phyloP scores from a whole-genome alignment of 1,140 invertebrate species.

The Rhizoglyphus robini region DNA sequence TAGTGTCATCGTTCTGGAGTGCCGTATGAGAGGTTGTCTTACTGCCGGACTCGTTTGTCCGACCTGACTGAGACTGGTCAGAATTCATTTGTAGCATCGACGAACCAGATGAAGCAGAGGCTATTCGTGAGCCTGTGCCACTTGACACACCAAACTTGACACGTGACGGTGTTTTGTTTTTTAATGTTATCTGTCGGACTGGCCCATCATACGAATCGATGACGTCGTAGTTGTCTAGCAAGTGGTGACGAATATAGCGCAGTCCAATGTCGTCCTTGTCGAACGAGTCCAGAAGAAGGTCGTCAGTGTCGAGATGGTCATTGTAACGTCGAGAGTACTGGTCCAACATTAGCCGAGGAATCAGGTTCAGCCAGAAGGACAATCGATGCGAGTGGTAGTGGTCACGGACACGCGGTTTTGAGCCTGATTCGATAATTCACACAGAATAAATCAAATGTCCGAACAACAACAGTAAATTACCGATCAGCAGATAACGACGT shows the following conservation, averaged over 20 bases:
- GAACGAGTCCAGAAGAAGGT: not conserved
- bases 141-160: not conserved
- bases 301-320: not conserved
- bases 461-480: constrained; percentile 21
- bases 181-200: constrained; percentile 22
- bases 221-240: constrained; percentile 51
- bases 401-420: constrained; percentile 73
- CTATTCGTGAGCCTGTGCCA: not conserved
- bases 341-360: constrained; percentile 58
- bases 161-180: not conserved
- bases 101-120: not conserved
- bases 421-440: constrained; percentile 48
- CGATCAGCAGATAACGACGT: constrained; percentile 49
- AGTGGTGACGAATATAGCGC: constrained; percentile 67
- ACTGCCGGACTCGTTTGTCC: too few species aligned
- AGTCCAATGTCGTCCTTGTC: constrained; percentile 1
- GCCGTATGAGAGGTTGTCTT: too few species aligned
- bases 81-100: not conserved
- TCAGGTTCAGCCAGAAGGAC: constrained; percentile 90
- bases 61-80: not conserved
- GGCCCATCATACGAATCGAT: constrained; percentile 37
- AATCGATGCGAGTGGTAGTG: constrained; percentile 86
- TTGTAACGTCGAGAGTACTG: constrained; percentile 44
- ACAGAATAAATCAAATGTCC: not conserved
- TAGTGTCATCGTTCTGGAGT: not conserved